Conservation (phyloP, 2,113 vertebrate species). For the Myanophis thanlyinensis region DNA sequence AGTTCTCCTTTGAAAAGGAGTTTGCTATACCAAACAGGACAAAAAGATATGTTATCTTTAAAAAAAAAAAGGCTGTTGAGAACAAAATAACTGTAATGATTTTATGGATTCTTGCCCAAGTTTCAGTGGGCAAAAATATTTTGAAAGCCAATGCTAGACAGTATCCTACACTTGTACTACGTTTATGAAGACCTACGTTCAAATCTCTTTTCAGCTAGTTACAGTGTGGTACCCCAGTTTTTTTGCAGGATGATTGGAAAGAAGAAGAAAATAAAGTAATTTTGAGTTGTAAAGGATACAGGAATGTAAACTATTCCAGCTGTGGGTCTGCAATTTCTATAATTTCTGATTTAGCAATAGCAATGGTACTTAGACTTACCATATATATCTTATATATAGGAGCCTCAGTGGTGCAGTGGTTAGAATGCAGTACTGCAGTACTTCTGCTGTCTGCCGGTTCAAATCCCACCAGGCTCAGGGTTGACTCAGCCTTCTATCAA, state of each 20-base stretch:
- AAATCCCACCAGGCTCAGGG: no score
- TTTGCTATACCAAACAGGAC: neutral
- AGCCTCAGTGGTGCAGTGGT: no score
- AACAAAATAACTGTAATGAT: neutral
- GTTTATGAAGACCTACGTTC: neutral
- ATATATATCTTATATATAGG: no score
- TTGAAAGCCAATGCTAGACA: neutral
- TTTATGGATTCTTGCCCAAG: neutral
- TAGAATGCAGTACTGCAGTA: no score
- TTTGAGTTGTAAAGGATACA: neutral
- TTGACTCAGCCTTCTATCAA: no score
- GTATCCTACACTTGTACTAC: neutral
- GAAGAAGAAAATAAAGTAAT: neutral
- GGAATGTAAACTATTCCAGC: neutral
- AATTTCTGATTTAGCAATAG: neutral
- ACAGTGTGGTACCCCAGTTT: neutral
- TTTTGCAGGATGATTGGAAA: neutral
- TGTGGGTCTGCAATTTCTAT: neutral
- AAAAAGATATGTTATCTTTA: neutral
- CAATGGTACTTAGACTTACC: no score
- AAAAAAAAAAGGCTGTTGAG: neutral
- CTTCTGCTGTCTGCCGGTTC: no score
- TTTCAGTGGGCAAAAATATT: neutral
- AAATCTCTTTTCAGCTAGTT: neutral
- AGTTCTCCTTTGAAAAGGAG: neutral